Base-by-base conservation (phyloP, 2,113 vertebrate genomes). In the Abramis brama region DNA sequence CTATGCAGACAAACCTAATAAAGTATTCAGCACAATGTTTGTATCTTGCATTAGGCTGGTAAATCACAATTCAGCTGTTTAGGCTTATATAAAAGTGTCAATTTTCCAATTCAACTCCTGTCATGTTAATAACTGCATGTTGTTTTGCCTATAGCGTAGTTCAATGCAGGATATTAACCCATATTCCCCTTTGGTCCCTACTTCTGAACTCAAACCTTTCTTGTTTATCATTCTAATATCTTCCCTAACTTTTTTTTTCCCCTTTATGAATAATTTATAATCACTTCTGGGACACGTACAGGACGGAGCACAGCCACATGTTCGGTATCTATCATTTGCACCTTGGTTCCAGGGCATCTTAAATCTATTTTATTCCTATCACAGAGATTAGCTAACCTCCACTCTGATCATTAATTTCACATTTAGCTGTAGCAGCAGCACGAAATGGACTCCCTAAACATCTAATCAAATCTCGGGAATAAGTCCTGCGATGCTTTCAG, bases 351-450 rank as follows among this genome's bases (percentile, higher is more conserved):
- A 81, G 79, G 39, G 74, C 47, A 55, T 8, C 47, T 77, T 77
- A 77, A 77, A 77, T 77, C 25, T 66, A 25, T 27, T 64, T 80
- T 62, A 62, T 45, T 64, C 33, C 30, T 59, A 79, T 79, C 77
- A 43, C 79, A 81, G 15, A 30, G 59, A 64, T 64, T 45, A 62
- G 57, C 59, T 47, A 43, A 47, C 77, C 59, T 81, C 78, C n/a
- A 47, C 36, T 62, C 78, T 59, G 39, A 62, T 45, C 59, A 81
- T 81, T 81, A 27, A 66, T 81, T 81, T 45, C n/a, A 81, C 59
- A 66, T 81, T 81, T 81, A 81, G 39, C 59, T 27, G 1, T 12
- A 47, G 13, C 39, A 47, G 79, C 2, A 59, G 4, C 36, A 66
- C 7, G 7, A 81, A 81, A 66, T 81, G 2, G 59, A 81, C 59